Evolutionary conservation across 2,888 invertebrate species (phyloP).

Genomic region (Yponomeuta sedellus): DNA sequence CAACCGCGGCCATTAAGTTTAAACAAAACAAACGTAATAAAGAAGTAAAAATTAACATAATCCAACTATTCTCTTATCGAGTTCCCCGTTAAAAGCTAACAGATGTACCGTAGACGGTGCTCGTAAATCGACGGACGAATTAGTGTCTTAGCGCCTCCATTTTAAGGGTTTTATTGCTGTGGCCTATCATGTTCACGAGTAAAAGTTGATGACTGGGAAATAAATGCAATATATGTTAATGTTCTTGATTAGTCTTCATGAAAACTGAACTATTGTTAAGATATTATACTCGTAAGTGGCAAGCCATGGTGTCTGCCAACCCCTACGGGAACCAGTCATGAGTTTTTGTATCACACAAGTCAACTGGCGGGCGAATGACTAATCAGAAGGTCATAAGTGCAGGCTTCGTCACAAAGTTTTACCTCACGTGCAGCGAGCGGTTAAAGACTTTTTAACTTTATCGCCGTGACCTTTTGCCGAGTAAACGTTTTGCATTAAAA

Average conservation of each 20-base stretch:
- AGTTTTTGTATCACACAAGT: no score
- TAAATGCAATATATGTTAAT: not conserved
- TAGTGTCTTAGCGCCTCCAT: slow-evolving; percentile 21
- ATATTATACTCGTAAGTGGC: no score
- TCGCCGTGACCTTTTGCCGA: slow-evolving; percentile 23
- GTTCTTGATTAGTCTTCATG: not conserved
- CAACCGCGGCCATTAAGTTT: slow-evolving; percentile 17
- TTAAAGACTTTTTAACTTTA: slow-evolving; percentile 8
- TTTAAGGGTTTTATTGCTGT: slow-evolving; percentile 23
- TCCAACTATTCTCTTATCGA: slow-evolving; percentile 18
- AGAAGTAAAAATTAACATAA: slow-evolving; percentile 19
- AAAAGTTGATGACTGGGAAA: not conserved
- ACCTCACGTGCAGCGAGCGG: no score
- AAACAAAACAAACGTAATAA: slow-evolving; percentile 19
- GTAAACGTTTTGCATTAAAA: slow-evolving; percentile 37
- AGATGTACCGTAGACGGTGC: slow-evolving; percentile 15
- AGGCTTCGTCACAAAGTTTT: no score
- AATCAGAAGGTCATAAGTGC: no score
- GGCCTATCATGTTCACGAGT: slow-evolving; percentile 16
- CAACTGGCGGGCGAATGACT: no score
- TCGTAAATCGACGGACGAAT: slow-evolving; percentile 23
- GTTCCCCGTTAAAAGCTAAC: slow-evolving; percentile 17
- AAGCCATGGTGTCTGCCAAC: no score
- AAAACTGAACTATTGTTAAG: no score
- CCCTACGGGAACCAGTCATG: no score